Base-by-base conservation (phyloP, 2,797 vertebrate species). In the Merluccius polli region DNA sequence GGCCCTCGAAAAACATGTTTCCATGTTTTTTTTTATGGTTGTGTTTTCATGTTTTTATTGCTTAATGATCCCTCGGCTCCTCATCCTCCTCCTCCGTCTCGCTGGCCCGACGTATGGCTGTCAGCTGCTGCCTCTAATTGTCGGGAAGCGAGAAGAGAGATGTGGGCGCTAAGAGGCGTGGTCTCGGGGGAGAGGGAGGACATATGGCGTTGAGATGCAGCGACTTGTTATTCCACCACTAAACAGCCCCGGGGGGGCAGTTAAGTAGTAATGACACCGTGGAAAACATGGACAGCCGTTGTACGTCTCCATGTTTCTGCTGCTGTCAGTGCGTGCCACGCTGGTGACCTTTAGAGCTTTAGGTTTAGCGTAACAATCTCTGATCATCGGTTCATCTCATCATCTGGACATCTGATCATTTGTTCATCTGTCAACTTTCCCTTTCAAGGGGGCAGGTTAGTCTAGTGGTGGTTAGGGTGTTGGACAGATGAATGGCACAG, bases 151-250 rank as follows among this genome's bases (percentile, higher is more conserved):
- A 24, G 52, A 59, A 88, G 85, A 73, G 65, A 75, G 78, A 86
- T 84, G 70, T 77, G 75, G 75, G 79, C 84, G 81, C 87, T 86
- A 76, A 72, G 83, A 90, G 84, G 84, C 84, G 7, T 81, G 71
- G 35, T 89, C 90, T 89, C 87, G 71, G 4, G 82, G 87, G 90
- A 87, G 73, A 16, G 38, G 36, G 21, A 73, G 79, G 82, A 89
- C 93, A 94, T 93, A 94, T 93, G 92, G 91, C 84, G 86, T 79
- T 85, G 83, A 72, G 73, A 90, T 81, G 79, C 84, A 83, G 83
- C 81, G 82, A 87, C 90, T 89, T 92, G 90, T 93, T 93, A 90
- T 91, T 92, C 74, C 82, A 79, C 81, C 79, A 74, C 74, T 84
- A 90, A 90, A 75, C 71, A 89, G 86, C 88, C 93, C 89, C 87